Percentiles rank a stretch among this genome's conserved stretches.
Conservation (phyloP, 2,113 vertebrate species). For the Clupea harengus region DNA sequence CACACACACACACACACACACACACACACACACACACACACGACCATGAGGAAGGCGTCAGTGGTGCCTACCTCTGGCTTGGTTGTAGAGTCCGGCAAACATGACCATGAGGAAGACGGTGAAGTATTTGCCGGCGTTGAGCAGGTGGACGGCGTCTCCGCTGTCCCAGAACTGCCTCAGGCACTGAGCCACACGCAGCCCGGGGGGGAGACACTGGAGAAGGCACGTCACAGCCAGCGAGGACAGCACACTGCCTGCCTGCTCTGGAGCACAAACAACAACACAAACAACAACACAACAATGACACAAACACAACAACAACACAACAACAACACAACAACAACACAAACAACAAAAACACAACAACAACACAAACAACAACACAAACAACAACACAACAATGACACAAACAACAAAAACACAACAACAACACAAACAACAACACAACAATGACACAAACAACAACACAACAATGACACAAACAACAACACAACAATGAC, state of each 20-base stretch:
- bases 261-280: constrained; percentile 36
- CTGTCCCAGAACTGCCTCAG: constrained; percentile 56
- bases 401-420: too few relatives aligned
- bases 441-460: too few relatives aligned
- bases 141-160: constrained; percentile 45
- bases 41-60: too few relatives aligned
- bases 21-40: neutral
- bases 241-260: constrained; percentile 25
- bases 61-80: constrained; percentile 39
- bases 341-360: neutral
- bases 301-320: constrained; percentile 17
- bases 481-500: neutral
- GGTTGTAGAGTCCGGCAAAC: constrained; percentile 53
- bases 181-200: constrained; percentile 63
- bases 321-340: too few relatives aligned
- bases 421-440: too few relatives aligned
- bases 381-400: too few relatives aligned
- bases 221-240: constrained; percentile 45
- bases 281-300: neutral
- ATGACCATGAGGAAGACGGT: constrained; percentile 57
- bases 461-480: too few relatives aligned
- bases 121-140: constrained; percentile 59
- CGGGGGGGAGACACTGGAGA: constrained; percentile 59
- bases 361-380: too few relatives aligned
- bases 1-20: too few relatives aligned